phyloP scores from a whole-genome alignment of 2,888 invertebrate genomes.

The Brenthis daphne region DNA sequence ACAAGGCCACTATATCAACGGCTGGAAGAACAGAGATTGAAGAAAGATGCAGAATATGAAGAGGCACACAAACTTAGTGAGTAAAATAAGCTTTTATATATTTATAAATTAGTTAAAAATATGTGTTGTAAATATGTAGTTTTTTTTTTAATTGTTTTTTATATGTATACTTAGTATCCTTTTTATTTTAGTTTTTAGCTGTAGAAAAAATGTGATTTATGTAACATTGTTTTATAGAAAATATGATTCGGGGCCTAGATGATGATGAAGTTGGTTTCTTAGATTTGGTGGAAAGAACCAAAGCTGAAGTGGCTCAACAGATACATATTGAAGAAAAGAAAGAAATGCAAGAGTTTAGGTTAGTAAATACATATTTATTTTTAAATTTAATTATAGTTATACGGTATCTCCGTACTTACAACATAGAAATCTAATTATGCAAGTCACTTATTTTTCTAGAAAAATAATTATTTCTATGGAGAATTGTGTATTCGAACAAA shows the following conservation, averaged over 20 bases:
- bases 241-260: constrained; percentile 94
- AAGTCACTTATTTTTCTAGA: no score
- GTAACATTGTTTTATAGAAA: constrained; percentile 77
- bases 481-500: no score
- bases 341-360: constrained; percentile 92
- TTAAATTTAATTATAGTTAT: no score
- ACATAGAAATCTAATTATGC: no score
- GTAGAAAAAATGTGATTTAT: background rate
- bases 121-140: background rate
- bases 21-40: constrained; percentile 94
- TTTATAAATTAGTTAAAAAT: no score
- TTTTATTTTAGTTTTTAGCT: background rate
- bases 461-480: no score
- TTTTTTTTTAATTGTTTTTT: background rate
- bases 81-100: constrained; percentile 48
- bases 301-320: constrained; percentile 92
- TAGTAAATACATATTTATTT: constrained; percentile 51
- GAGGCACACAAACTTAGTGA: constrained; percentile 97
- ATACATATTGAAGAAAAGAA: constrained; percentile 92
- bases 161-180: background rate
- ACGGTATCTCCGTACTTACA: no score
- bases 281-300: constrained; percentile 93
- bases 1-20: constrained; percentile 94
- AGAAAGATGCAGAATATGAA: constrained; percentile 96
- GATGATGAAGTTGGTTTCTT: constrained; percentile 98